Evolutionary conservation across 2,113 vertebrate species (phyloP).

Genomic region (Saguinus midas): DNA sequence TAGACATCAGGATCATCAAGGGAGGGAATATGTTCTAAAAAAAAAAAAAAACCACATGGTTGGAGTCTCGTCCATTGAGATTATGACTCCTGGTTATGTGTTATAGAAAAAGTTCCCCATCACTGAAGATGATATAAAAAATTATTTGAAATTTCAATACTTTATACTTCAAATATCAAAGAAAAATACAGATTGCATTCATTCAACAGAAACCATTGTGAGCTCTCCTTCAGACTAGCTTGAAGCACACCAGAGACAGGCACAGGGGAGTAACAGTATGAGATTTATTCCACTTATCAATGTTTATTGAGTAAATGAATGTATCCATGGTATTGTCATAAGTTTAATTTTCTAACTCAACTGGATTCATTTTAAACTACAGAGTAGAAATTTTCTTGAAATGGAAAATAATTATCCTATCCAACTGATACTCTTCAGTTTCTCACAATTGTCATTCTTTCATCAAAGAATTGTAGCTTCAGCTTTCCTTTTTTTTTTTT

Average conservation of each 20-base stretch:
- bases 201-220: neutral
- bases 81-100: neutral
- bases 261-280: neutral
- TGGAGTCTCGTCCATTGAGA: no score
- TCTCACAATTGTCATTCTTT: neutral
- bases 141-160: neutral
- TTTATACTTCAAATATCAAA: neutral
- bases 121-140: neutral
- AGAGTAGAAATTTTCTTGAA: neutral
- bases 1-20: neutral
- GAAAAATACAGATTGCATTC: neutral
- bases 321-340: neutral
- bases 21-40: neutral
- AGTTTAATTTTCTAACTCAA: conserved; percentile 5
- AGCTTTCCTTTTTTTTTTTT: neutral
- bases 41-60: neutral
- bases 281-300: neutral
- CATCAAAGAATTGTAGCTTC: neutral
- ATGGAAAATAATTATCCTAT: neutral
- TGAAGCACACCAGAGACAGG: neutral
- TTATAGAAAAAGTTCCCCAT: neutral
- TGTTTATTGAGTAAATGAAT: neutral
- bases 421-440: neutral
- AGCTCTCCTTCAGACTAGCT: neutral
- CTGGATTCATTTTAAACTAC: neutral